phyloP scores from a whole-genome alignment of 2,113 vertebrate species.

The Scartelaos histophorus region DNA sequence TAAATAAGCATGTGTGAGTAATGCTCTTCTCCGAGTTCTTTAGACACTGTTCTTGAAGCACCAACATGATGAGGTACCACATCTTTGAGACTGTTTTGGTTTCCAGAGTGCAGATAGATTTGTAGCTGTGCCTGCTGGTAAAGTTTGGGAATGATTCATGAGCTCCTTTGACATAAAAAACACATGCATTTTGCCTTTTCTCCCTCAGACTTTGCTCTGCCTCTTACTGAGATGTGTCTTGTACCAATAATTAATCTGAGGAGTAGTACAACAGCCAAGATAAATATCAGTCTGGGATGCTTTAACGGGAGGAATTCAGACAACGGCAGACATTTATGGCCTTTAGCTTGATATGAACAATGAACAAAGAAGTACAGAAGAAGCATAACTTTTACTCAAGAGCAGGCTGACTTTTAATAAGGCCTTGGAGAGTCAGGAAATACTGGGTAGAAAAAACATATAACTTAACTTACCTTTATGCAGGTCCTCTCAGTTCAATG shows the following conservation, averaged over 20 bases:
- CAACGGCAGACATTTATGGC: not conserved
- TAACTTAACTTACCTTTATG: too few species aligned
- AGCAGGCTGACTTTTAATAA: not conserved
- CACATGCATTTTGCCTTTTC: slow-evolving; percentile 6
- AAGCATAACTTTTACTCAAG: not conserved
- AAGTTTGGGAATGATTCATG: slow-evolving; percentile 2
- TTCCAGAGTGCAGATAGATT: not conserved
- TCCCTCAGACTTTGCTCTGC: slow-evolving; percentile 8
- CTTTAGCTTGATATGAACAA: not conserved
- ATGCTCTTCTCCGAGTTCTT: not conserved
- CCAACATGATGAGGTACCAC: not conserved
- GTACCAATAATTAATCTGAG: slow-evolving; percentile 11
- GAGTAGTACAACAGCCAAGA: slow-evolving; percentile 8
- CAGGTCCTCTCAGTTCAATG: too few species aligned
- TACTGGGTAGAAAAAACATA: not conserved
- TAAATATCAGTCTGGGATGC: slow-evolving; percentile 21
- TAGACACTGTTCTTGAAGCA: not conserved
- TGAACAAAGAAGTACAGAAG: not conserved
- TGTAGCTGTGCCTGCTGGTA: not conserved
- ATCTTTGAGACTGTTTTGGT: not conserved
- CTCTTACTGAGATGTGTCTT: not conserved
- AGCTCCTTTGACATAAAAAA: not conserved
- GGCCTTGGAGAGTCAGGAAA: not conserved
- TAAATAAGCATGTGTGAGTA: not conserved
- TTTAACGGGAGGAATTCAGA: not conserved